Base-by-base conservation (phyloP, 2,888 invertebrate genomes). In the Mylabris sibirica region DNA sequence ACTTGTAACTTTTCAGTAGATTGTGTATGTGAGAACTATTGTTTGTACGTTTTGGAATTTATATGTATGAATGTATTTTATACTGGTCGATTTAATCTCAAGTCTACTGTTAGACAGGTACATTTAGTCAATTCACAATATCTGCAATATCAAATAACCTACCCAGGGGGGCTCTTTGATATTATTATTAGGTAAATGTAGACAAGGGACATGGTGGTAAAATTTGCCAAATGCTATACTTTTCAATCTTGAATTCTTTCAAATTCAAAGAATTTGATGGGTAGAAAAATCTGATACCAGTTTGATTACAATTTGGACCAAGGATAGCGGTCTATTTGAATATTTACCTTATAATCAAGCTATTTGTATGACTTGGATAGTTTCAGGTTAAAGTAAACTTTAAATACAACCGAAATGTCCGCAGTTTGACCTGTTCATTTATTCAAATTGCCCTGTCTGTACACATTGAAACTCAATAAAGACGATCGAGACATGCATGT, bases 381-480 rank as follows among this genome's bases (percentile, higher is more conserved):
- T 49, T 20, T 70, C 66, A 70, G 74, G 75, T 76, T 74, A 17
- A 74, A 75, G 75, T 75, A 74, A 77, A 79, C 74, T 76, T 78
- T 78, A 79, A 80, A 80, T 79, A 80, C 77, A 71, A 30, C 71
- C 75, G 77, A 78, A 79, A 79, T 79, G 78, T 78, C 75, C 77
- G 69, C 76, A 79, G 76, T 80, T 79, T 75, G 74, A 72, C 72
- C 76, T 49, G 77, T 78, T 77, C 78, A 75, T 80, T 79, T 79
- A 79, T 80, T 80, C 77, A 79, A 81, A 80, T 79, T 76, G 79
- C 44, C 78, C 75, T 30, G 78, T 72, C 78, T 76, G 77, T 79
- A 78, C 78, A 80, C 78, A 79, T 77, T 72, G 78, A 79, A 78
- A 78, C 78, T 73, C 79, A 78, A 79, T 79, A 80, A 79, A 78